Conservation (phyloP, 2,888 invertebrate genomes). For the Loripinus fragilis region DNA sequence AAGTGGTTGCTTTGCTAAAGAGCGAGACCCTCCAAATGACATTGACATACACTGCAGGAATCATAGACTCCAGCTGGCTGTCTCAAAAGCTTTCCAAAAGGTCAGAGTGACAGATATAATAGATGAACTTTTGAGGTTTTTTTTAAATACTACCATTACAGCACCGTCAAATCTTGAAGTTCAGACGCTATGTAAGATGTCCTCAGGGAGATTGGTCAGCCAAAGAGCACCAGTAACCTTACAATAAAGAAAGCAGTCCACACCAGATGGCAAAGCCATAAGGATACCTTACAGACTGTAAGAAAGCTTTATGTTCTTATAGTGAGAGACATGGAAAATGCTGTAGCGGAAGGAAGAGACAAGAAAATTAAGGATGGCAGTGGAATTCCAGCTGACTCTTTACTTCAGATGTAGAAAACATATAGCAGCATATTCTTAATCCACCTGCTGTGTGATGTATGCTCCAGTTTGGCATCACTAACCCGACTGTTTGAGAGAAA, state of each 20-base stretch:
- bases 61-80: constrained; percentile 41
- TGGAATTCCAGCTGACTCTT: constrained; percentile 28
- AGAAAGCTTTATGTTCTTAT: constrained; percentile 40
- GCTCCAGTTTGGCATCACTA: constrained; percentile 27
- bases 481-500: no score
- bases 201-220: constrained; percentile 35
- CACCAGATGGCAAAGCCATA: constrained; percentile 41
- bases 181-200: constrained; percentile 41
- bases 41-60: constrained; percentile 42
- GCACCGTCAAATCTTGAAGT: constrained; percentile 39
- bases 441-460: constrained; percentile 44
- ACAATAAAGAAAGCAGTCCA: constrained; percentile 38
- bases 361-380: constrained; percentile 27
- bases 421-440: constrained; percentile 35
- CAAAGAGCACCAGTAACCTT: constrained; percentile 20
- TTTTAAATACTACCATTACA: constrained; percentile 53
- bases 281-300: constrained; percentile 34
- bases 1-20: constrained; percentile 39
- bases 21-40: constrained; percentile 28
- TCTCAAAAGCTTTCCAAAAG: constrained; percentile 38
- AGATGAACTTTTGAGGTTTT: constrained; percentile 40
- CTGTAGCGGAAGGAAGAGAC: constrained; percentile 36
- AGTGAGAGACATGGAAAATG: constrained; percentile 38
- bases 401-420: constrained; percentile 32
- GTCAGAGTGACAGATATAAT: constrained; percentile 28